Evolutionary conservation across 2,888 invertebrate genomes (phyloP).

Genomic region (Linyphia triangularis): DNA sequence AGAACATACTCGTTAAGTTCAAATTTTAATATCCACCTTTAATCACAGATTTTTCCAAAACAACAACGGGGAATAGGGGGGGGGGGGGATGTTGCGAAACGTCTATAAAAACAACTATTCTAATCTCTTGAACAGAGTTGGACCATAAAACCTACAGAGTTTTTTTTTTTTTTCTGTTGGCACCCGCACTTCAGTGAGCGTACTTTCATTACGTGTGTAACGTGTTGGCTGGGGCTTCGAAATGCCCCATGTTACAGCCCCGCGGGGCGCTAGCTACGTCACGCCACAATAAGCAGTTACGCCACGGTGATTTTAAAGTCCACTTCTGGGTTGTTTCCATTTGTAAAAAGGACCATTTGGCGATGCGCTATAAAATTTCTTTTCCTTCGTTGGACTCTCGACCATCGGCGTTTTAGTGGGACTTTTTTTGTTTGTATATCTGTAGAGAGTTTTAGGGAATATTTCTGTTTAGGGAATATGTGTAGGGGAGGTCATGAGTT

Average conservation of each 20-base stretch:
- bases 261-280: constrained; percentile 45
- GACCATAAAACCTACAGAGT: constrained; percentile 48
- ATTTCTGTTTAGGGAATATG: background rate
- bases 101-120: constrained; percentile 61
- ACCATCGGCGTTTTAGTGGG: too few relatives aligned
- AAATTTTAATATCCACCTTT: constrained; percentile 51
- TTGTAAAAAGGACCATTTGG: constrained; percentile 60
- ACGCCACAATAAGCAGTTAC: constrained; percentile 58
- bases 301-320: constrained; percentile 63
- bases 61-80: too few relatives aligned
- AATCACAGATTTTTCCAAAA: constrained; percentile 4
- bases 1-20: constrained; percentile 32
- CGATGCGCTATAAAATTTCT: constrained; percentile 63
- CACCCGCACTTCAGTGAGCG: constrained; percentile 38
- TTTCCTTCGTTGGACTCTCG: background rate
- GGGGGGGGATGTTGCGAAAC: background rate
- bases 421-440: background rate
- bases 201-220: constrained; percentile 59
- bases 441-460: constrained; percentile 40
- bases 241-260: constrained; percentile 23
- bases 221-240: constrained; percentile 51
- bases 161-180: background rate
- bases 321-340: constrained; percentile 63
- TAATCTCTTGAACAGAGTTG: constrained; percentile 53
- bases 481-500: too few relatives aligned